Conservation (phyloP, 2,113 vertebrate species). For the Anguilla japonica region DNA sequence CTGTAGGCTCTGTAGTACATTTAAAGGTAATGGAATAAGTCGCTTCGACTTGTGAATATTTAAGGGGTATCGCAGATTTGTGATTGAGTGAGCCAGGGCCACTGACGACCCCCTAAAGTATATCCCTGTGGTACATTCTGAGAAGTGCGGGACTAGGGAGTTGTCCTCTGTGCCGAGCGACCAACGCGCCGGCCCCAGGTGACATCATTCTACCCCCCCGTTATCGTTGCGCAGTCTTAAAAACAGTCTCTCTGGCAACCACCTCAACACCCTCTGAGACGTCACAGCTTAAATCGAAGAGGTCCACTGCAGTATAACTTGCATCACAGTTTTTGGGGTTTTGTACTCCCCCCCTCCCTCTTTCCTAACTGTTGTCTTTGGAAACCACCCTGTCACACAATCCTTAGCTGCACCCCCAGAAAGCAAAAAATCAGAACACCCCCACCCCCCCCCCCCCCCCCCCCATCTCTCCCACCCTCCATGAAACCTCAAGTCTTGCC, state of each 20-base stretch:
- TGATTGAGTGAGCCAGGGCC: not conserved
- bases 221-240: conserved; percentile 28
- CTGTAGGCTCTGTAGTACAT: not conserved
- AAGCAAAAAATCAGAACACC: not conserved
- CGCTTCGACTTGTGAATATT: not conserved
- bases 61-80: not conserved
- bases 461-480: not conserved
- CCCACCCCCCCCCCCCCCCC: too few relatives aligned
- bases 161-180: not conserved
- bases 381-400: not conserved
- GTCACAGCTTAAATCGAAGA: not conserved
- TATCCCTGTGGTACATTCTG: not conserved
- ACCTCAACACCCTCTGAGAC: not conserved
- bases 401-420: not conserved
- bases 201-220: not conserved
- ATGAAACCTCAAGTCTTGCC: not conserved
- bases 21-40: not conserved
- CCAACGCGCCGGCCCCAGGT: not conserved
- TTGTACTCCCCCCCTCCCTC: not conserved
- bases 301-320: not conserved
- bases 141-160: not conserved
- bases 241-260: conserved; percentile 46
- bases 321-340: not conserved
- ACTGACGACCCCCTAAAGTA: not conserved
- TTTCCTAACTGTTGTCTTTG: not conserved